Evolutionary conservation across 2,888 invertebrate genomes (phyloP).

Genomic region (Sinohyriopsis cumingii): DNA sequence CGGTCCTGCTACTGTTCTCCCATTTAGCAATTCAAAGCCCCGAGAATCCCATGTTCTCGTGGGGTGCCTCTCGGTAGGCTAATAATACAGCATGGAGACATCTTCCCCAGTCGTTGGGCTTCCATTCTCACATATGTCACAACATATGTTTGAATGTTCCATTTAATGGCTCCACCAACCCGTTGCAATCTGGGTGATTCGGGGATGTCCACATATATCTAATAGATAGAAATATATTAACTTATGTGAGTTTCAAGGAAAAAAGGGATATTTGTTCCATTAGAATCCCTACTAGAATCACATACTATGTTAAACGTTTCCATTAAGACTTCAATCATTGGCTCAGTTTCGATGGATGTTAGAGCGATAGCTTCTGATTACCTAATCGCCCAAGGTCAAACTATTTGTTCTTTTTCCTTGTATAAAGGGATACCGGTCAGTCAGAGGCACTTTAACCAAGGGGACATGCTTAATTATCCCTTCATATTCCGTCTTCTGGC

Average conservation of each 20-base stretch:
- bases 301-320: constrained; percentile 4
- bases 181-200: constrained; percentile 15
- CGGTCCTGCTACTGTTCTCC: constrained; percentile 18
- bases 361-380: neutral
- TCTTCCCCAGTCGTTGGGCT: constrained; percentile 34
- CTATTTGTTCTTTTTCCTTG: neutral
- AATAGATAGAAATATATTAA: neutral
- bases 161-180: constrained; percentile 38
- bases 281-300: neutral
- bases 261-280: neutral
- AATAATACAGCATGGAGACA: constrained; percentile 29
- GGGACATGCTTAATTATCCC: neutral
- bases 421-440: neutral
- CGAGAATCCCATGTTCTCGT: constrained; percentile 27
- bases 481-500: neutral
- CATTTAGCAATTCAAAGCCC: constrained; percentile 29
- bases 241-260: neutral
- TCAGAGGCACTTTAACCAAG: neutral
- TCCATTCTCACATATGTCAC: constrained; percentile 18
- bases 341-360: constrained; percentile 1
- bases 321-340: constrained; percentile 1
- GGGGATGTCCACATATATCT: neutral
- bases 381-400: neutral
- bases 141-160: constrained; percentile 37
- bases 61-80: constrained; percentile 30